Evolutionary conservation across 92 coral and sea anemone species (phyloP), one percentile per base, ranked within the genome.

Genomic region (Scolanthus callimorphus): DNA sequence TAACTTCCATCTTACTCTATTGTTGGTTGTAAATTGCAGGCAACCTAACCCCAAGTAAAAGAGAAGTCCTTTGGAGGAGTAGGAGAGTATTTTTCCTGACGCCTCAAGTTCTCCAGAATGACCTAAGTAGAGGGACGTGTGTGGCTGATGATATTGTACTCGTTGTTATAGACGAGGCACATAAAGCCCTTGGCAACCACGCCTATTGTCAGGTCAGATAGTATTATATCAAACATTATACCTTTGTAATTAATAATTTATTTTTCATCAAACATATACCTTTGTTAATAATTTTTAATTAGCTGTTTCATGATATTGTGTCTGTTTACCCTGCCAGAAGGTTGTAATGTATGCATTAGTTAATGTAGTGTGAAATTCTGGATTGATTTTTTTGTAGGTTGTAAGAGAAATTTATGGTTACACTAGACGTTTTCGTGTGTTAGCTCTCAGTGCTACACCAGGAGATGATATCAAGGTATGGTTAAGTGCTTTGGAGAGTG

Each of bases 181-280:
- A 91, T 55, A 91, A 91, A 53, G 96, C 97, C 11, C 90, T 91
- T n/a, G 97, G 97, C 26, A 91, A 91, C 43, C 89, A 91, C 60
- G 85, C 97, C 11, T 91, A 91, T 70, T 88, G 97, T 41, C 97
- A 91, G 88, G 97, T 89, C n/a, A n/a, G n/a, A n/a, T n/a, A n/a
- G n/a, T n/a, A n/a, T n/a, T n/a, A n/a, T n/a, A n/a, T n/a, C n/a
- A n/a, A n/a, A n/a, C n/a, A n/a, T n/a, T n/a, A n/a, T n/a, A n/a
- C n/a, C n/a, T n/a, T n/a, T n/a, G n/a, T n/a, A n/a, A n/a, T n/a
- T n/a, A n/a, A n/a, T n/a, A n/a, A n/a, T n/a, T n/a, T n/a, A n/a
- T n/a, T n/a, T n/a, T n/a, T n/a, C n/a, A n/a, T n/a, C n/a, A n/a
- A n/a, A n/a, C n/a, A n/a, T n/a, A n/a, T n/a, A n/a, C n/a, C n/a